A percentile compares a stretch with the other conserved stretches of the same genome.
phyloP scores from a whole-genome alignment of 1,140 invertebrate species.

The Latrodectus geometricus region DNA sequence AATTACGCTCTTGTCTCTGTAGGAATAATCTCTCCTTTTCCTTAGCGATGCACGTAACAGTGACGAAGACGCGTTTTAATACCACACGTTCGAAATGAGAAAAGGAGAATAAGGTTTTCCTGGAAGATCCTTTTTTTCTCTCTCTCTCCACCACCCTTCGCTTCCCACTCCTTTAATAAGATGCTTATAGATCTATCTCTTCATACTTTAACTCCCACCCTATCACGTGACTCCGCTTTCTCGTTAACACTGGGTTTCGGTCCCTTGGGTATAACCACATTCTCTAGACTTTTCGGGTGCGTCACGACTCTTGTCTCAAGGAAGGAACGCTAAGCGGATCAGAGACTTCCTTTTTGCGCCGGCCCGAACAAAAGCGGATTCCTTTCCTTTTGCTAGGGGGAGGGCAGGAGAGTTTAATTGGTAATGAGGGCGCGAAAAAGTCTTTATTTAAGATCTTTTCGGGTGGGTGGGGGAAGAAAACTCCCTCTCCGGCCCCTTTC shows the following conservation, averaged over 20 bases:
- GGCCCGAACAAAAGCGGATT: neutral
- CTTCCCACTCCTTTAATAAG: conserved; percentile 35
- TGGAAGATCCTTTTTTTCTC: neutral
- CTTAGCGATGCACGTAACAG: conserved; percentile 22
- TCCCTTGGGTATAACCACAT: conserved; percentile 45
- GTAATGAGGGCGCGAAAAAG: conserved; percentile 48
- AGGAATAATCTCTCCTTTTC: conserved; percentile 19
- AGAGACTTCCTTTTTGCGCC: conserved; percentile 3
- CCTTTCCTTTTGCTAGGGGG: neutral
- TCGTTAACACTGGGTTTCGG: conserved; percentile 29
- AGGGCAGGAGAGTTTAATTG: conserved; percentile 35
- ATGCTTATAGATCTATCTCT: conserved; percentile 33
- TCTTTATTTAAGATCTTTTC: neutral
- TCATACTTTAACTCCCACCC: conserved; percentile 1
- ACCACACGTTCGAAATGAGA: conserved; percentile 55
- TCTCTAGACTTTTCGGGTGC: neutral
- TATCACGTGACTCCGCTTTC: neutral
- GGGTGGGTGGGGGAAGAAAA: neutral
- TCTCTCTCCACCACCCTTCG: neutral
- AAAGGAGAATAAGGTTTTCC: conserved; percentile 9
- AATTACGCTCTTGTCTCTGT: conserved; percentile 35
- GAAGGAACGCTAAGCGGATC: conserved; percentile 33
- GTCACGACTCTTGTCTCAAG: conserved; percentile 1
- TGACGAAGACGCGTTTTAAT: conserved; percentile 44
- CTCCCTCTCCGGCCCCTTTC: neutral